Conservation (phyloP, 2,797 vertebrate species). For the Hipposideros larvatus region DNA sequence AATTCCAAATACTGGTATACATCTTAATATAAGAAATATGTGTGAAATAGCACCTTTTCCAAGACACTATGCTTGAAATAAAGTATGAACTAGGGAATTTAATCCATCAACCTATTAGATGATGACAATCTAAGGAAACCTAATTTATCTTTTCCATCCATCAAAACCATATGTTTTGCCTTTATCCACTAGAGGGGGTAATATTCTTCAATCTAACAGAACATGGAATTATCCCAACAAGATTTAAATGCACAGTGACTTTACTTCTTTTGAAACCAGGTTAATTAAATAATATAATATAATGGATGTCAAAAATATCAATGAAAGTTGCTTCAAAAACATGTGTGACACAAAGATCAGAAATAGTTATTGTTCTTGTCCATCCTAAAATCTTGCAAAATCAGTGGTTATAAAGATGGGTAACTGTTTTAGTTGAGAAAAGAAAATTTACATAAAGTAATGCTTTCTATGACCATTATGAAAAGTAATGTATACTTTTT, state of each 20-base stretch:
- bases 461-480: constrained; percentile 30
- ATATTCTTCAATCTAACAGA: constrained; percentile 72
- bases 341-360: constrained; percentile 46
- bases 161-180: constrained; percentile 44
- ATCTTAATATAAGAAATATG: constrained; percentile 88
- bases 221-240: constrained; percentile 22
- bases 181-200: constrained; percentile 89
- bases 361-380: constrained; percentile 45
- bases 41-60: constrained; percentile 68
- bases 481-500: not conserved
- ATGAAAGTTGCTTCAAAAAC: constrained; percentile 60
- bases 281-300: constrained; percentile 77
- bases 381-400: constrained; percentile 51
- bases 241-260: constrained; percentile 70
- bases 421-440: constrained; percentile 57
- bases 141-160: not conserved
- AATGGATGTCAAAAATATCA: constrained; percentile 44
- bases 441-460: constrained; percentile 51
- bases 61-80: constrained; percentile 52
- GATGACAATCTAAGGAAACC: constrained; percentile 9
- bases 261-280: constrained; percentile 76
- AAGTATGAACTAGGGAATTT: constrained; percentile 24
- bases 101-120: constrained; percentile 40
- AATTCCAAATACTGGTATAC: constrained; percentile 89
- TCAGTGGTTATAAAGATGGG: not conserved